These are phyloP conservation scores for Dromas ardeola DNA, from an alignment of 2,113 vertebrate species.

Conservation along the genomic window DNA sequence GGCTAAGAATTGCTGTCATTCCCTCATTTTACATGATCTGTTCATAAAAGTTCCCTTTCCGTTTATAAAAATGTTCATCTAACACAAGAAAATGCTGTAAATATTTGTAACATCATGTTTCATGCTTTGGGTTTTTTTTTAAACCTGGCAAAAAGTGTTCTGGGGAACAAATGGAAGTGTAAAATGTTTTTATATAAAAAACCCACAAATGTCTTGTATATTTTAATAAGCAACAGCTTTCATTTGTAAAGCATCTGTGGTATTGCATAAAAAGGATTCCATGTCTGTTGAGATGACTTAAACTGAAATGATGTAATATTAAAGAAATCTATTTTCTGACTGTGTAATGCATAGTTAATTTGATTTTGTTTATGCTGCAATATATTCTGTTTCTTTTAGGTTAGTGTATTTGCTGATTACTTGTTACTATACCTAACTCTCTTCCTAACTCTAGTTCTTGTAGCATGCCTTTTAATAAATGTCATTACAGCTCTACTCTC, in stretches of 20 bases:
- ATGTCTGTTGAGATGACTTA: conserved; percentile 76
- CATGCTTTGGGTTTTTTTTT: background rate
- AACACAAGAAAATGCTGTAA: conserved; percentile 79
- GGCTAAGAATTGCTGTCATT: conserved; percentile 53
- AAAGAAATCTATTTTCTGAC: conserved; percentile 86
- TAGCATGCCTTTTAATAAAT: conserved; percentile 88
- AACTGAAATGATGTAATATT: conserved; percentile 84
- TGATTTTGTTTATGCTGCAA: conserved; percentile 75
- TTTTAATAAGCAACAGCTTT: conserved; percentile 86
- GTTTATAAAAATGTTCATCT: conserved; percentile 75
- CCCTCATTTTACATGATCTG: conserved; percentile 58
- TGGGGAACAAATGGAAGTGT: conserved; percentile 79
- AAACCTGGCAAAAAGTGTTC: conserved; percentile 69
- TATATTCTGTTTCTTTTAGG: conserved; percentile 67
- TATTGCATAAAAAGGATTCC: conserved; percentile 73
- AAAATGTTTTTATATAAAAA: conserved; percentile 82
- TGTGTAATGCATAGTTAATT: conserved; percentile 80
- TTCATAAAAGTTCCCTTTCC: conserved; percentile 66
- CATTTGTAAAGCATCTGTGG: conserved; percentile 80
- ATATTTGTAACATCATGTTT: conserved; percentile 75
- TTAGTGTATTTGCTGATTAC: conserved; percentile 76
- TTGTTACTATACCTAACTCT: conserved; percentile 69
- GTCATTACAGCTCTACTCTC: conserved; percentile 78
- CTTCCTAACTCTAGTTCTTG: conserved; percentile 81
- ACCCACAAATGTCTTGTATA: conserved; percentile 79